phyloP scores from a whole-genome alignment of 2,797 vertebrate genomes.

The Coregonus suidteri region DNA sequence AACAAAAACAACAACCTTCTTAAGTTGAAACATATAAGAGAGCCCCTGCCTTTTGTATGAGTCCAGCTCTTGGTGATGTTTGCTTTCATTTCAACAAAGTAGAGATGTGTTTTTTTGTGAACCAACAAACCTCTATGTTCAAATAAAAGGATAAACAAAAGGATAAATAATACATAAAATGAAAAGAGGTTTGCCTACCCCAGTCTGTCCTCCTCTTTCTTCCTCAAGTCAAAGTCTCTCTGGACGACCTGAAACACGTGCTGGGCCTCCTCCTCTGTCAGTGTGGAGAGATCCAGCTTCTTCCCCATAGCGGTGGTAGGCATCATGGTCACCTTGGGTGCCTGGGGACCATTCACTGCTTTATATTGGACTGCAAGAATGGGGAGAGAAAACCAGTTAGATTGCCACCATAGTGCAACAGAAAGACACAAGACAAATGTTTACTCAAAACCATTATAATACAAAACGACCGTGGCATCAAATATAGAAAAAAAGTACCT shows the following conservation, averaged over 20 bases:
- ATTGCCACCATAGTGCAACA: neutral
- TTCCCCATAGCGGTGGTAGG: constrained; percentile 66
- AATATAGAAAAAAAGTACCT: neutral
- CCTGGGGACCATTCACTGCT: neutral
- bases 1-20: neutral
- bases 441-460: no score
- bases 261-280: constrained; percentile 90
- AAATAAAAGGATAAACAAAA: neutral
- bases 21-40: neutral
- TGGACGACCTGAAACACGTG: constrained; percentile 92
- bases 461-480: no score
- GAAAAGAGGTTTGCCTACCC: constrained; percentile 72
- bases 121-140: neutral
- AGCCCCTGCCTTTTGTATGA: neutral
- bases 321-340: constrained; percentile 46
- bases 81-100: neutral
- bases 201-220: constrained; percentile 89
- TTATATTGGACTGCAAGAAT: neutral
- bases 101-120: no score
- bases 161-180: neutral
- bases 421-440: neutral
- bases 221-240: constrained; percentile 87
- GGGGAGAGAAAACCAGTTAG: neutral
- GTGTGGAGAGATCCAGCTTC: constrained; percentile 90
- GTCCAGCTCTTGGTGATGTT: neutral